Percentiles rank a stretch among this genome's conserved stretches.
Conservation (phyloP, 2,113 vertebrate genomes). For the Tursiops truncatus region DNA sequence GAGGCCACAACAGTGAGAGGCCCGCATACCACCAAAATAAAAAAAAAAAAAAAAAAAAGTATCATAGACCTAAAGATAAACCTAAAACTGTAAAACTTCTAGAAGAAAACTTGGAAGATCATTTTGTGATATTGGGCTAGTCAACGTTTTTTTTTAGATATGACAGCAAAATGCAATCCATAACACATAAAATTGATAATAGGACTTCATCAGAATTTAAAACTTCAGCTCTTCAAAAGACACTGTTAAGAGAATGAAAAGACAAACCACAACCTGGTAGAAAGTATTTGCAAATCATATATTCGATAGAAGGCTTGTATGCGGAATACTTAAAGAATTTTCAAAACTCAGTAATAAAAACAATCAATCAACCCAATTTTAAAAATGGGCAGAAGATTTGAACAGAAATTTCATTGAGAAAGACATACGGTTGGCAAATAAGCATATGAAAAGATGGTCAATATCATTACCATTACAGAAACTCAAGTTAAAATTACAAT, state of each 20-base stretch:
- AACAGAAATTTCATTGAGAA: background rate
- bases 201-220: background rate
- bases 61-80: background rate
- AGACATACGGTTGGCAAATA: background rate
- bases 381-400: background rate
- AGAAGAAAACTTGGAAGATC: background rate
- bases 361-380: background rate
- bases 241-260: background rate
- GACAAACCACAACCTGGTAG: background rate
- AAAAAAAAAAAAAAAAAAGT: background rate
- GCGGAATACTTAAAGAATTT: background rate
- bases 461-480: background rate
- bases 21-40: too few relatives aligned
- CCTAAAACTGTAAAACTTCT: background rate
- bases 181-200: background rate
- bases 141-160: background rate
- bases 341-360: background rate
- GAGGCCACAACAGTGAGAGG: too few relatives aligned
- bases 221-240: background rate
- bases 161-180: background rate
- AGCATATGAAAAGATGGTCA: background rate
- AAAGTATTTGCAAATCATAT: background rate
- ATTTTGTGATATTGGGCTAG: background rate
- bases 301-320: background rate
- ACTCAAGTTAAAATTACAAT: background rate